A percentile compares a stretch with the other conserved stretches of the same genome.
Evolutionary conservation across 2,888 invertebrate species (phyloP).

Genomic region (Leucophenga montana): DNA sequence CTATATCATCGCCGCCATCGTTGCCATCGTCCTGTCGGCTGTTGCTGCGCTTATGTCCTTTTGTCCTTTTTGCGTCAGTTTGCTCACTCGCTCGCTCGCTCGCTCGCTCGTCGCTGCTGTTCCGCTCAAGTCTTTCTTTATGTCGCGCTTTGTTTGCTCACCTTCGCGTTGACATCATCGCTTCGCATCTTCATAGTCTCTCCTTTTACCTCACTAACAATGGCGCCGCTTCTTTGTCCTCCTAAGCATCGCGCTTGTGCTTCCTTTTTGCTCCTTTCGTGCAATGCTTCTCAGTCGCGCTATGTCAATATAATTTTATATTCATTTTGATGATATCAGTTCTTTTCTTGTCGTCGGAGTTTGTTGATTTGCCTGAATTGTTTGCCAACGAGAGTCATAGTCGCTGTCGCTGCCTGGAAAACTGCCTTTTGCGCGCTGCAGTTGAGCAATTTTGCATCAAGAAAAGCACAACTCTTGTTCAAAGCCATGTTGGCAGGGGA

Average conservation of each 20-base stretch:
- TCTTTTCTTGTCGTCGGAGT: constrained; percentile 23
- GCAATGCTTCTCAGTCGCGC: neutral
- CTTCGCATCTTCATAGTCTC: neutral
- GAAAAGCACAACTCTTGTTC: constrained; percentile 59
- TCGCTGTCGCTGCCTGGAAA: constrained; percentile 6
- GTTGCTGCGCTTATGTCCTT: constrained; percentile 36
- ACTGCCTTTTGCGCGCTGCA: constrained; percentile 44
- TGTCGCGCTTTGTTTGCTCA: constrained; percentile 62
- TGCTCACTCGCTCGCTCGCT: constrained; percentile 50
- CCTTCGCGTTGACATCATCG: constrained; percentile 42
- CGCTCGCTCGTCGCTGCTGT: neutral
- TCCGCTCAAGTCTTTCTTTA: constrained; percentile 42
- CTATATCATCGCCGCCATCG: neutral
- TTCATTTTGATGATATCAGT: constrained; percentile 62
- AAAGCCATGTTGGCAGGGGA: constrained; percentile 30
- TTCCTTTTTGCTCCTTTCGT: constrained; percentile 6
- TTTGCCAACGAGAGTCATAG: constrained; percentile 19
- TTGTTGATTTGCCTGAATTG: constrained; percentile 30
- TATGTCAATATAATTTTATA: constrained; percentile 60
- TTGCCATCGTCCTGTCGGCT: constrained; percentile 17
- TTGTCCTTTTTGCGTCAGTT: constrained; percentile 55
- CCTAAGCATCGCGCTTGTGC: neutral
- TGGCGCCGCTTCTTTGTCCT: neutral
- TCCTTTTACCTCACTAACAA: neutral
- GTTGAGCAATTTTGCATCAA: constrained; percentile 56